Evolutionary conservation across 1,140 invertebrate genomes (phyloP).

Genomic region (fruit fly (Drosophila melanogaster)): Release_6_plus_ISO1_MT NT_033777.3:20492001-20492500

Average conservation of each 20-base stretch:
- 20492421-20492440: constrained; percentile 24
- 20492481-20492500: constrained; percentile 4
- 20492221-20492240: constrained; percentile 78
- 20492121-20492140: constrained; percentile 32
- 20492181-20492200: constrained; percentile 28
- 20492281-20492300: constrained; percentile 11
- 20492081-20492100: background rate
- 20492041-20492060: constrained; percentile 67
- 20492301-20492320: constrained; percentile 40
- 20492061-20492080: background rate
- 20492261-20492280: constrained; percentile 59
- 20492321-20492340: constrained; percentile 67
- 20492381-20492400: constrained; percentile 65
- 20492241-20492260: constrained; percentile 70
- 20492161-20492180: constrained; percentile 19
- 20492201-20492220: constrained; percentile 40
- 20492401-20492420: constrained; percentile 60
- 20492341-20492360: constrained; percentile 75
- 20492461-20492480: constrained; percentile 55
- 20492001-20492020: constrained; percentile 71
- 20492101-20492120: constrained; percentile 54
- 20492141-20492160: constrained; percentile 26
- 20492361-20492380: constrained; percentile 71
- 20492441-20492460: constrained; percentile 33
- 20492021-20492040: constrained; percentile 68